Base-by-base conservation (phyloP, 2,888 invertebrate genomes). In the Notodonta dromedarius region DNA sequence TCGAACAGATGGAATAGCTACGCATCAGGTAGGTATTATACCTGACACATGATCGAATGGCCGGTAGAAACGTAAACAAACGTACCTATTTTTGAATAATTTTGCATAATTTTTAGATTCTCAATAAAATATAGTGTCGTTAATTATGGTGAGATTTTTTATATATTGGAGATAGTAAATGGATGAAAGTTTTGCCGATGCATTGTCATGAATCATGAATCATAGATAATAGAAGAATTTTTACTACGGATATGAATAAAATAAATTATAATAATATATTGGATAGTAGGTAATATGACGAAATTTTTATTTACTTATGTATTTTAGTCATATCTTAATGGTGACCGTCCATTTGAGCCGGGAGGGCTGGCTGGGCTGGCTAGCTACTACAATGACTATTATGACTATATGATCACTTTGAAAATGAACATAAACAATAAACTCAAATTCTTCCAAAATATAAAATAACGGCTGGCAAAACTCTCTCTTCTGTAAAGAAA, bases 71-170 rank as follows among this genome's bases (percentile, higher is more conserved):
- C 11, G n/a, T 40, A 14, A 46, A 9, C 39, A 55, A 39, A 32
- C 48, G 57, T 42, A 24, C 35, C 35, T 35, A 35, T 32, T 9
- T 16, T 24, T 9, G 55, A 59, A 62, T 62, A 52, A 11, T 48
- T 62, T 60, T 55, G 60, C 59, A 67, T 63, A 61, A 46, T 57
- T 60, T 59, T 59, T 51, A 48, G 5, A 55, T 58, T 62, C 24
- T 8, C 40, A 12, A 5, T 14, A 14, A 50, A 14, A 16, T 48
- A n/a, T 6, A 11, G 42, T 44, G 42, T 14, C 53, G 14, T 55
- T 40, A 52, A 60, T 59, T 40, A 57, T 58, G 13, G 42, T 52
- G 50, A 35, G 42, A 52, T 11, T 40, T 58, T 58, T 51, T 24
- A 2, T 24, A 24, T 50, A 52, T 52, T 7, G 52, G 52, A 32